Evolutionary conservation across 2,888 invertebrate genomes (phyloP).

Genomic region (Tenthredo notha): DNA sequence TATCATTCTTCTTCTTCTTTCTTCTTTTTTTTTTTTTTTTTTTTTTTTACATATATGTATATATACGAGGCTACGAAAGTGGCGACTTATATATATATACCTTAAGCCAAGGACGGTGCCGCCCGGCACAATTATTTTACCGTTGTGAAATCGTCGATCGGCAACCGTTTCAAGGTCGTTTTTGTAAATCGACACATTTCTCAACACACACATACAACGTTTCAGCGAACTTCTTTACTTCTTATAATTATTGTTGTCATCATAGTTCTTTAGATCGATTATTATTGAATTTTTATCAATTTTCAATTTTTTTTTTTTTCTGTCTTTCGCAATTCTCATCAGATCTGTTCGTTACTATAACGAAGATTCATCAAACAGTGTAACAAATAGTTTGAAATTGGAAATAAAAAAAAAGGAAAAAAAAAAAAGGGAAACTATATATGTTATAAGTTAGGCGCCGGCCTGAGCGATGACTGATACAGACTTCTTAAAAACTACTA

Average conservation of each 20-base stretch:
- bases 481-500: slow-evolving; percentile 1
- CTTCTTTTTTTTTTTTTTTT: background rate
- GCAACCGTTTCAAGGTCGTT: slow-evolving; percentile 2
- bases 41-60: background rate
- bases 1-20: background rate
- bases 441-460: background rate
- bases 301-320: too few species aligned
- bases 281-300: too few species aligned
- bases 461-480: background rate
- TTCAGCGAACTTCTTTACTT: background rate
- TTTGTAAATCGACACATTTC: background rate
- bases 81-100: background rate
- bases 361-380: too few species aligned
- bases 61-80: slow-evolving; percentile 3
- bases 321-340: too few species aligned
- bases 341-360: too few species aligned
- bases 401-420: background rate
- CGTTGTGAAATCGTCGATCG: slow-evolving; percentile 25
- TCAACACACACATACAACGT: too few species aligned
- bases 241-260: too few species aligned
- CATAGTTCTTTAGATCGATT: too few species aligned
- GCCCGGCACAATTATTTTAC: slow-evolving; percentile 14
- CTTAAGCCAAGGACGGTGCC: background rate
- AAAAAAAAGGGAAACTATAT: background rate
- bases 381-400: background rate